phyloP scores from a whole-genome alignment of 2,888 invertebrate species.

The Pemphredon lugubris region DNA sequence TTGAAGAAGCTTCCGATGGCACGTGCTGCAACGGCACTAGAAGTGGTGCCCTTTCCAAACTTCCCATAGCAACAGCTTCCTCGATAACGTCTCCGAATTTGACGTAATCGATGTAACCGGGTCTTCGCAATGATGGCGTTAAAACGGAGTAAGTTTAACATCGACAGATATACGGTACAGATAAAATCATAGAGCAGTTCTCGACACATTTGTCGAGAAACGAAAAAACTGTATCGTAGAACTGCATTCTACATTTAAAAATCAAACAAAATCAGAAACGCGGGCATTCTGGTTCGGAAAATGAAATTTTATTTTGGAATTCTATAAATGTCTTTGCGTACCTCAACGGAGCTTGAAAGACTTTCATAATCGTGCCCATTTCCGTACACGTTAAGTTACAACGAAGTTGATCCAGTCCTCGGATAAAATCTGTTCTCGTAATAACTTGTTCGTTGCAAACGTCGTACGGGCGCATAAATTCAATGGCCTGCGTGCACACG shows the following conservation, averaged over 20 bases:
- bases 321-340: conserved; percentile 29
- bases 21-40: conserved; percentile 87
- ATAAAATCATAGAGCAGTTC: too few relatives aligned
- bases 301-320: too few relatives aligned
- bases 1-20: conserved; percentile 85
- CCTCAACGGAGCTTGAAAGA: conserved; percentile 81
- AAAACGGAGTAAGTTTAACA: not conserved
- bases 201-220: too few relatives aligned
- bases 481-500: conserved; percentile 81
- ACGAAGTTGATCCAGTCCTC: conserved; percentile 86
- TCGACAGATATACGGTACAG: too few relatives aligned
- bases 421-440: conserved; percentile 86
- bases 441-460: conserved; percentile 85
- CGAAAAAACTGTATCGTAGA: too few relatives aligned
- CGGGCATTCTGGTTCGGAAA: too few relatives aligned
- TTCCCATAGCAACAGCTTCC: conserved; percentile 85
- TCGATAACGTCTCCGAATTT: conserved; percentile 87
- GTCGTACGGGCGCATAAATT: conserved; percentile 87
- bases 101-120: conserved; percentile 82
- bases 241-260: not conserved
- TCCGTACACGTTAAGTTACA: conserved; percentile 86
- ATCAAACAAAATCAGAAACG: conserved; percentile 2
- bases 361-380: conserved; percentile 87
- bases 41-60: conserved; percentile 86
- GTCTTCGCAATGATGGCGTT: conserved; percentile 21